These are phyloP conservation scores for Aldrovandia affinis DNA, from an alignment of 2,797 vertebrate genomes.

Conservation along the genomic window DNA sequence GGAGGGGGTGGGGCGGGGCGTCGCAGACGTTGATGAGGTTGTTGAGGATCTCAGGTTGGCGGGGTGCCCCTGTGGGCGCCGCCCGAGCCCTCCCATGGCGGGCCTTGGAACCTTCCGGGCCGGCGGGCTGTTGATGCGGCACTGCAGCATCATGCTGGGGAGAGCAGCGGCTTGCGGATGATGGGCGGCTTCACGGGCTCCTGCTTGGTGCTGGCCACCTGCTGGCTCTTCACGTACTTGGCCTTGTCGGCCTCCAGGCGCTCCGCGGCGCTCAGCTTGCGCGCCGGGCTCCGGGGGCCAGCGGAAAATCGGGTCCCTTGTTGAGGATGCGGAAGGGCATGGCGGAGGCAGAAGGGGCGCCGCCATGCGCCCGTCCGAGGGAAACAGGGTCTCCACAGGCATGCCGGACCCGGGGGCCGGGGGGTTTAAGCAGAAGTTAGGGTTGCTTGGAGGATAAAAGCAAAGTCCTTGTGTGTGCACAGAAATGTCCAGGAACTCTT, in stretches of 20 bases:
- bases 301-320: slow-evolving; percentile 89
- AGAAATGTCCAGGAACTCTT: slow-evolving; percentile 16
- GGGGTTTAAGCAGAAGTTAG: too few species aligned
- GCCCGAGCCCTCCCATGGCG: slow-evolving; percentile 34
- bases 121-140: slow-evolving; percentile 62
- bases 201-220: slow-evolving; percentile 87
- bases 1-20: slow-evolving; percentile 52
- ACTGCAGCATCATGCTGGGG: slow-evolving; percentile 73
- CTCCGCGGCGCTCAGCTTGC: slow-evolving; percentile 90
- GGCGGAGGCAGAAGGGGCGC: slow-evolving; percentile 78
- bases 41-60: slow-evolving; percentile 87
- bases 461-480: slow-evolving; percentile 27
- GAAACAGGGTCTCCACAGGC: slow-evolving; percentile 79
- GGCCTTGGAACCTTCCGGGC: slow-evolving; percentile 67
- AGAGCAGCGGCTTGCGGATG: slow-evolving; percentile 86
- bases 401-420: slow-evolving; percentile 51
- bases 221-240: slow-evolving; percentile 96
- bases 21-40: slow-evolving; percentile 88
- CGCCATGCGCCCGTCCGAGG: slow-evolving; percentile 68
- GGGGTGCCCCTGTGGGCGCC: slow-evolving; percentile 68
- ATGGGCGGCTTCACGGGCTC: slow-evolving; percentile 85
- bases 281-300: slow-evolving; percentile 68
- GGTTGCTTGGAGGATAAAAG: slow-evolving; percentile 33
- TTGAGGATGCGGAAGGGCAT: slow-evolving; percentile 89
- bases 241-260: slow-evolving; percentile 95